Percentiles rank a stretch among this genome's conserved stretches.
These are phyloP conservation scores for Rhabdornis inornatus DNA, from an alignment of 2,113 vertebrate genomes.

Conservation along the genomic window DNA sequence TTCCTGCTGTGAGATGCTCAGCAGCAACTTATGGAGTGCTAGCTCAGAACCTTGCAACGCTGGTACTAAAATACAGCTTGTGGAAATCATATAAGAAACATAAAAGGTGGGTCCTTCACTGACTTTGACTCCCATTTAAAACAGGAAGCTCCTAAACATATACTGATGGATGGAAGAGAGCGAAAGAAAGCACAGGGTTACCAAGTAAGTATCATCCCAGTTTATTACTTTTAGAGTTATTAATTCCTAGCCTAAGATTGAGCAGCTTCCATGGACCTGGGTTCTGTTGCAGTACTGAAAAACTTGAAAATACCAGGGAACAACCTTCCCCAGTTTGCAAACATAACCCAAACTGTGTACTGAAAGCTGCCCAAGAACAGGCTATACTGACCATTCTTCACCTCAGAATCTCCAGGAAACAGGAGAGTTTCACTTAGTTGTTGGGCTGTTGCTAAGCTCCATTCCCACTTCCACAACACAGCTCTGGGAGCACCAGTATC, in stretches of 20 bases:
- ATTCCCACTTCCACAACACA: not conserved
- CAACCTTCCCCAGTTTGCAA: not conserved
- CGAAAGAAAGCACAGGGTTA: not conserved
- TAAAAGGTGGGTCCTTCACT: not conserved
- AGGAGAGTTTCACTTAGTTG: not conserved
- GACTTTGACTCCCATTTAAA: not conserved
- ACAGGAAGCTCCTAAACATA: not conserved
- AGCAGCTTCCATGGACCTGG: accelerated
- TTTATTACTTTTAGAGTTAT: not conserved
- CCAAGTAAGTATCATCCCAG: not conserved
- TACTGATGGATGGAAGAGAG: not conserved
- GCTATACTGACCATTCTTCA: not conserved
- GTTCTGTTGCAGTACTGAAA: not conserved
- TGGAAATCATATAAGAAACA: not conserved
- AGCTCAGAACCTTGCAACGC: not conserved
- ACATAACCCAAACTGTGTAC: not conserved
- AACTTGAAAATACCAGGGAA: not conserved
- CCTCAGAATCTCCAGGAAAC: not conserved
- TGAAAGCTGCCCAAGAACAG: not conserved
- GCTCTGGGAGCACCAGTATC: not conserved
- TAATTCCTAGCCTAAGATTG: not conserved
- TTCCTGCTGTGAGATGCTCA: not conserved
- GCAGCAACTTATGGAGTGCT: not conserved
- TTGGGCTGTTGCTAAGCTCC: not conserved
- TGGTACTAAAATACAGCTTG: not conserved